Evolutionary conservation across 1,140 invertebrate species (phyloP).

Genomic region (Bombus pyrosoma): DNA sequence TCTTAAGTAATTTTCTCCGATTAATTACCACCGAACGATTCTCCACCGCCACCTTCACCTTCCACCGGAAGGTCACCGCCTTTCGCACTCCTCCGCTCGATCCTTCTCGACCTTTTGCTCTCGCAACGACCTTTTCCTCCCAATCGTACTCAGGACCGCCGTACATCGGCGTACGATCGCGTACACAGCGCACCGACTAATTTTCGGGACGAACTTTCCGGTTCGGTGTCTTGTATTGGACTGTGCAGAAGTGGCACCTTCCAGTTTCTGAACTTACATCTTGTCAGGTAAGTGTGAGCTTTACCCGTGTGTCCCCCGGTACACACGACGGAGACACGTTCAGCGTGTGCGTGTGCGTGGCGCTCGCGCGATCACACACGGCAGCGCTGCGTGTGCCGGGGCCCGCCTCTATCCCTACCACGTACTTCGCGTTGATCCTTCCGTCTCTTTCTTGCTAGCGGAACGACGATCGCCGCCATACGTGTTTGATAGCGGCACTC

Average conservation of each 20-base stretch:
- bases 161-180: background rate
- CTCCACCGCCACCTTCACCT: background rate
- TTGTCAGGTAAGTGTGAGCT: constrained; percentile 82
- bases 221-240: constrained; percentile 82
- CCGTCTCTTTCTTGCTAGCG: constrained; percentile 26
- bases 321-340: constrained; percentile 19
- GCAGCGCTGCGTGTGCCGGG: constrained; percentile 52
- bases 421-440: background rate
- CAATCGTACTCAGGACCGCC: background rate
- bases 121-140: background rate
- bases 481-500: constrained; percentile 65
- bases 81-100: background rate
- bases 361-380: constrained; percentile 43
- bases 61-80: constrained; percentile 16
- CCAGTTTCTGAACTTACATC: constrained; percentile 82
- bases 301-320: constrained; percentile 71
- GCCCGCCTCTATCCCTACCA: constrained; percentile 77
- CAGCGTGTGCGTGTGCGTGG: background rate
- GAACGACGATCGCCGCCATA: constrained; percentile 67
- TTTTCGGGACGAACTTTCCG: constrained; percentile 78
- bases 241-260: constrained; percentile 81
- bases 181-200: constrained; percentile 42
- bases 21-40: constrained; percentile 24
- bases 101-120: background rate
- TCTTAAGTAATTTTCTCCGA: background rate